Evolutionary conservation across 2,797 vertebrate genomes (phyloP).

Genomic region (Semotilus atromaculatus): DNA sequence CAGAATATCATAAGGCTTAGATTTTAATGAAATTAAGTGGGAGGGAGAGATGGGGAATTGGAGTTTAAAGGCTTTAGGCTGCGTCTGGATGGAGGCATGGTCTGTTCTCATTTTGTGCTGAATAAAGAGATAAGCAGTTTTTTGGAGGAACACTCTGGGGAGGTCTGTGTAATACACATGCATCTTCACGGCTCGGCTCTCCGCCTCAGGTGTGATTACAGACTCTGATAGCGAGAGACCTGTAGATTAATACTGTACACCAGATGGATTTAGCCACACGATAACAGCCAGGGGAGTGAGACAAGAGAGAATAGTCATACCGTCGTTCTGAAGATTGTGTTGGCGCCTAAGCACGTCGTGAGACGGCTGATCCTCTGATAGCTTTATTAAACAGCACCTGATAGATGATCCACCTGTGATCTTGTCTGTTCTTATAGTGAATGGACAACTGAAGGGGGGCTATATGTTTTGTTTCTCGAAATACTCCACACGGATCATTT

Average conservation of each 20-base stretch:
- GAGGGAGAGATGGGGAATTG: conserved; percentile 36
- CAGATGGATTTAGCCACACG: conserved; percentile 62
- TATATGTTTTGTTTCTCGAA: conserved; percentile 38
- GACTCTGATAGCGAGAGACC: conserved; percentile 55
- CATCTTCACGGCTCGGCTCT: conserved; percentile 53
- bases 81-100: conserved; percentile 23
- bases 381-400: conserved; percentile 67
- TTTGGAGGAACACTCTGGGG: conserved; percentile 47
- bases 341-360: conserved; percentile 48
- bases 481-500: neutral
- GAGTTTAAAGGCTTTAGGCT: conserved; percentile 47
- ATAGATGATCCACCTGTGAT: conserved; percentile 56
- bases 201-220: conserved; percentile 62
- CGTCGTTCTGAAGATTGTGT: conserved; percentile 61
- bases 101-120: conserved; percentile 53
- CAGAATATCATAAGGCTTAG: conserved; percentile 44
- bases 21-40: conserved; percentile 45
- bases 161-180: conserved; percentile 48
- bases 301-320: conserved; percentile 60
- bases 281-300: conserved; percentile 56
- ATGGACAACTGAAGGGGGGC: conserved; percentile 53
- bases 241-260: conserved; percentile 66
- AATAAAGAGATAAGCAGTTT: conserved; percentile 55
- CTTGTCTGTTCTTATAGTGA: conserved; percentile 43
- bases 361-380: conserved; percentile 59